These are phyloP conservation scores for Xyliphius kryptos DNA, from an alignment of 2,113 vertebrate genomes.

Conservation along the genomic window DNA sequence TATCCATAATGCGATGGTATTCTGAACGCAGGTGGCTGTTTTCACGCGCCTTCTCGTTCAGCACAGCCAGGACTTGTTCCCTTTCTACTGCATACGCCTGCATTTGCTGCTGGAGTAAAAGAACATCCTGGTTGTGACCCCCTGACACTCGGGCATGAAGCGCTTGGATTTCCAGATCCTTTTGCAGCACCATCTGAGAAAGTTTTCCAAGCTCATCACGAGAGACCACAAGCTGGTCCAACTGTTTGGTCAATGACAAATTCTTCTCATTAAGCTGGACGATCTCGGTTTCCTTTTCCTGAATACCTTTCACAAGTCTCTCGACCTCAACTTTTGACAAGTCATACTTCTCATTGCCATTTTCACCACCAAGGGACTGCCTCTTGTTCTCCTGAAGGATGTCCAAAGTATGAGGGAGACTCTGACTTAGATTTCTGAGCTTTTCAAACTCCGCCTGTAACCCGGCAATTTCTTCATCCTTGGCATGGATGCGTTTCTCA, in stretches of 20 bases:
- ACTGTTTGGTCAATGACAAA: constrained; percentile 74
- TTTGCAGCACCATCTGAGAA: constrained; percentile 84
- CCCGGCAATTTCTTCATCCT: constrained; percentile 78
- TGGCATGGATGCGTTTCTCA: constrained; percentile 72
- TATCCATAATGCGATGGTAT: constrained; percentile 86
- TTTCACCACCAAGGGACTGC: constrained; percentile 78
- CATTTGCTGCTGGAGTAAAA: constrained; percentile 86
- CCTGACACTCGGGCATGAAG: constrained; percentile 78
- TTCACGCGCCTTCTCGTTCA: constrained; percentile 91
- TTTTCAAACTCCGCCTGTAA: constrained; percentile 74
- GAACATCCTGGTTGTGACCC: constrained; percentile 72
- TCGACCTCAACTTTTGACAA: constrained; percentile 91
- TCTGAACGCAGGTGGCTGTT: constrained; percentile 89
- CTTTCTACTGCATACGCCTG: constrained; percentile 81
- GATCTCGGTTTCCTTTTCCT: constrained; percentile 91
- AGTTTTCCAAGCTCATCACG: constrained; percentile 88
- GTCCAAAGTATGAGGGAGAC: constrained; percentile 62
- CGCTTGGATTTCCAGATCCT: constrained; percentile 87
- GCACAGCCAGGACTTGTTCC: constrained; percentile 82
- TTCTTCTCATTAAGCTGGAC: constrained; percentile 90
- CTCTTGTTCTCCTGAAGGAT: constrained; percentile 86
- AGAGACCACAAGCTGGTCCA: constrained; percentile 78
- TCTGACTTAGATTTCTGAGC: constrained; percentile 64
- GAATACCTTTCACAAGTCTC: constrained; percentile 81
- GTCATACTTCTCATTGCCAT: constrained; percentile 91